Evolutionary conservation across 2,113 vertebrate species (phyloP), one percentile per base, ranked within the genome.

Genomic region (Ailurus styani): DNA sequence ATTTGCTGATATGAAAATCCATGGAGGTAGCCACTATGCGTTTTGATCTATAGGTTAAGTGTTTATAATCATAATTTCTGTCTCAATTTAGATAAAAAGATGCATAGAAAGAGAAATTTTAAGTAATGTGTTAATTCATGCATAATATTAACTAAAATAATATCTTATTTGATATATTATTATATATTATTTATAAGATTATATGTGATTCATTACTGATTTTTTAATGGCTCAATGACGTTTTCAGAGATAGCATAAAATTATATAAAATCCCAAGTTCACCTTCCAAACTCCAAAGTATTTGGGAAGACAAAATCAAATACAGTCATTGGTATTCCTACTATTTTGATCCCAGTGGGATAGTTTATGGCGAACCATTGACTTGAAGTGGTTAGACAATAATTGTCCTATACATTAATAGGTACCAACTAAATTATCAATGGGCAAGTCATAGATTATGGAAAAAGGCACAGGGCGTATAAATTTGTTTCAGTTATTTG

Each of bases 1-100:
- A 34, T 2, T 82, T n/a, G 2, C 29, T 29, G 45, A 7, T 5
- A 1, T 42, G 23, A 64, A 21, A 55, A 31, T 57, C 17, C 5
- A 15, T 1, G 15, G 1, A 52, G 14, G 0, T 23, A 9, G 5
- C 2, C 3, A 54, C 12, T 11, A 5, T 5, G 34, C 7, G 54
- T 29, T 29, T 73, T 34, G 7, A 6, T 45, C 37, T 57, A 0
- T 6, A 42, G 14, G 40, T 37, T 37, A 29, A 45, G 37, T 45
- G 37, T 25, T 54, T 45, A 18, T 25, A 45, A 55, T 7, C 14
- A 25, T 70, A 34, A 45, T 47, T 60, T 47, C 7, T 29, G 20
- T 60, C 7, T 60, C 40, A 18, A 37, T n/a, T 29, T 34, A 42
- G 11, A 54, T 66, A 40, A n/a, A 42, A 66, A 87, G 14, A 54